Base-by-base conservation (phyloP, 2,888 invertebrate species). In the Rhagophthalmus giganteus region DNA sequence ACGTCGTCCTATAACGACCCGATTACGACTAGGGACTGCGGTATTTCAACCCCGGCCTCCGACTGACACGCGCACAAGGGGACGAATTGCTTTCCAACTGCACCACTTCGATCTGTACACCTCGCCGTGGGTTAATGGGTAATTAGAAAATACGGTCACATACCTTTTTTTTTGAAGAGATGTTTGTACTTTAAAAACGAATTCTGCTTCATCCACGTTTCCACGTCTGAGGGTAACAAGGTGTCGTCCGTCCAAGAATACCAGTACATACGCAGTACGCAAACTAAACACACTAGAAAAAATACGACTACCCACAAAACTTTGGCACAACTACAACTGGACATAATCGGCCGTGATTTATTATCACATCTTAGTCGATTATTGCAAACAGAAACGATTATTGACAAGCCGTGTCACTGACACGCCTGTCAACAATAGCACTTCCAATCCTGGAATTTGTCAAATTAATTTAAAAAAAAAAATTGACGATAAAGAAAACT, bases 201-300 rank as follows among this genome's bases (percentile, higher is more conserved):
- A 69, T 87, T 87, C 68, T 87, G 84, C 48, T 85, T 82, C 57
- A 90, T 76, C 90, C 90, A 90, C 68, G 82, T 78, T 64, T 87
- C 86, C 46, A 88, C 85, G 73, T 84, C 81, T 27, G 78, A 78
- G 13, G 59, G 60, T 77, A 60, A 53, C 6, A 58, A 47, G 8
- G 9, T 12, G 46, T 60, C 53, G 27, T 71, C 71, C 74, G 73
- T 65, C 76, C 76, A 77, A 64, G 77, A 71, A 63, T 72, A 71
- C 61, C 77, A 68, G 55, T 75, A 75, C 58, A 78, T 66, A 65
- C 75, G 76, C 49, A 75, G 62, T 59, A 79, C 66, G 55, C 75
- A 78, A 54, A 75, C 66, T 60, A 74, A 76, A 69, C 76, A 76
- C 71, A 76, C 74, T 65, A 78, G 72, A 70, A 76, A 74, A 59